Evolutionary conservation across 1,140 invertebrate genomes (phyloP).

Genomic region (Diuraphis noxia): DNA sequence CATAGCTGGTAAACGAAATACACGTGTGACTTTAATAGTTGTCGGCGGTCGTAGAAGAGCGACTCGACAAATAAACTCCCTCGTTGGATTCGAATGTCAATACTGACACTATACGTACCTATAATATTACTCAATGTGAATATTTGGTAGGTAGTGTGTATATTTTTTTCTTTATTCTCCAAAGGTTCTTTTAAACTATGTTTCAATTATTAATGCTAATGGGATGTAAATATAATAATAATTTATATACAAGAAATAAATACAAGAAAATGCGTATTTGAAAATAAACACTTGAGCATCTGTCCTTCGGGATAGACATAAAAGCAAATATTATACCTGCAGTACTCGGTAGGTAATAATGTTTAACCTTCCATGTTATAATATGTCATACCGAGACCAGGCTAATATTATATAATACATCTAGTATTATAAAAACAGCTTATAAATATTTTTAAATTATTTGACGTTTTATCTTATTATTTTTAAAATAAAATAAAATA

Average conservation of each 20-base stretch:
- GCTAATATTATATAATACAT: neutral
- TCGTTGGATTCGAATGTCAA: neutral
- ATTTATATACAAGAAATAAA: neutral
- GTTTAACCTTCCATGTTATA: neutral
- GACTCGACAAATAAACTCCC: neutral
- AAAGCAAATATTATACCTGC: neutral
- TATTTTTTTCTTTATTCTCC: neutral
- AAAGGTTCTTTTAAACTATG: neutral
- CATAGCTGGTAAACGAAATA: neutral
- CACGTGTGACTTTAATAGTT: neutral
- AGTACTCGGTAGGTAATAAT: neutral
- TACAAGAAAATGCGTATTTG: neutral
- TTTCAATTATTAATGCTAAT: slow-evolving; percentile 11
- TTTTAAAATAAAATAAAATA: too few relatives aligned
- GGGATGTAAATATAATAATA: neutral
- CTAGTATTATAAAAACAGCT: neutral
- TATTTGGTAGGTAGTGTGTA: neutral
- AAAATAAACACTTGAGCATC: neutral
- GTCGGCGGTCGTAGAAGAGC: neutral
- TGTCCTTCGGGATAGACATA: neutral
- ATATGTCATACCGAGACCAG: neutral
- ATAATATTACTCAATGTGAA: neutral
- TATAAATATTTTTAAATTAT: neutral
- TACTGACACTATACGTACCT: neutral
- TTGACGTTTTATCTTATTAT: too few relatives aligned